Conservation (phyloP, 2,888 invertebrate species). For the Lepetodrilus schrolli region DNA sequence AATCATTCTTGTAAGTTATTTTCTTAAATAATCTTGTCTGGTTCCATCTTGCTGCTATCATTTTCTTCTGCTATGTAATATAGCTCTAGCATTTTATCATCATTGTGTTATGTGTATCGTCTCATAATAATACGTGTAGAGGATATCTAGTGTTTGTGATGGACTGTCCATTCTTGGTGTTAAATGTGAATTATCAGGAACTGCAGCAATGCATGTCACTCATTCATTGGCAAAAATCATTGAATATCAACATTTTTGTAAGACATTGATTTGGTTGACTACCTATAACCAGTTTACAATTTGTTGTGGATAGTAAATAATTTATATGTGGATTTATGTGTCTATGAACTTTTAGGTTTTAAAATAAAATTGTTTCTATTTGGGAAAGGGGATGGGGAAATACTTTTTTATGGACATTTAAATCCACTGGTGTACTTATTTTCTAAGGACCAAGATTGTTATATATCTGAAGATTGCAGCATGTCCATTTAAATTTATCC, state of each 20-base stretch:
- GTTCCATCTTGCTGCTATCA: slow-evolving; percentile 27
- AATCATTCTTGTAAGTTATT: slow-evolving; percentile 6
- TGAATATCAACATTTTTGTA: slow-evolving; percentile 13
- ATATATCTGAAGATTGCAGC: no score
- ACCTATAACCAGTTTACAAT: no score
- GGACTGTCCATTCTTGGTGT: slow-evolving; percentile 19
- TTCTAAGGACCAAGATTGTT: no score
- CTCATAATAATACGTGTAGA: slow-evolving; percentile 30
- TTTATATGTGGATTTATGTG: no score
- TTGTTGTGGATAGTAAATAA: slow-evolving; percentile 14
- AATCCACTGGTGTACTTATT: no score
- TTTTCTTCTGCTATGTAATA: slow-evolving; percentile 26
- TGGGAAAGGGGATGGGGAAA: no score
- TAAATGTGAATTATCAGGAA: slow-evolving; percentile 24
- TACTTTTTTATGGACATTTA: no score
- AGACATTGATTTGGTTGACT: no score
- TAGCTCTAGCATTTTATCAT: slow-evolving; percentile 28
- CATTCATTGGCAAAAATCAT: background rate
- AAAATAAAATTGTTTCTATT: no score
- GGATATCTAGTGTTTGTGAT: slow-evolving; percentile 26
- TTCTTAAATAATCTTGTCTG: slow-evolving; percentile 3
- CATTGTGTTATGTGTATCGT: slow-evolving; percentile 30
- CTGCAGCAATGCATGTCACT: slow-evolving; percentile 2
- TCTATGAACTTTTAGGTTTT: no score
- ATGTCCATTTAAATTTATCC: no score